phyloP scores from a whole-genome alignment of 30 jellyfish, hydroid and myxozoan species.

The Aurelia sp. region DNA sequence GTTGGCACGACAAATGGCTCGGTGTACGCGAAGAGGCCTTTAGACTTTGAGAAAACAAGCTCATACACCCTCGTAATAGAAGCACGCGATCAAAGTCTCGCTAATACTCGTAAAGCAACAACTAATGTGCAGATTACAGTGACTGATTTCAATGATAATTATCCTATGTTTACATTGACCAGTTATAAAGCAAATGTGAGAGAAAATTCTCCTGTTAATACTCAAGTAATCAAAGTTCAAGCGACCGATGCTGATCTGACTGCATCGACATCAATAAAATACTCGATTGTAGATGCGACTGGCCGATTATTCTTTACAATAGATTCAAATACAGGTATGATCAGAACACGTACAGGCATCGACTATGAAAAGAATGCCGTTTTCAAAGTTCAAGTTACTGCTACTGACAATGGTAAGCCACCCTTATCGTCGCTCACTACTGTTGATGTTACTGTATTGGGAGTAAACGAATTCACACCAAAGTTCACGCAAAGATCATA shows the following conservation, averaged over 20 bases:
- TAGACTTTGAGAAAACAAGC: slow-evolving; percentile 66
- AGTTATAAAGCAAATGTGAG: slow-evolving; percentile 44
- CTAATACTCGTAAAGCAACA: slow-evolving; percentile 22
- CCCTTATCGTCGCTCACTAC: slow-evolving; percentile 12
- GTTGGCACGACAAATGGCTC: slow-evolving; percentile 55
- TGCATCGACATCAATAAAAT: slow-evolving; percentile 14
- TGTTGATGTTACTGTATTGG: slow-evolving; percentile 65
- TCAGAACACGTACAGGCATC: slow-evolving; percentile 53
- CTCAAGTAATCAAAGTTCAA: slow-evolving; percentile 30
- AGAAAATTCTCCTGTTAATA: slow-evolving; percentile 58
- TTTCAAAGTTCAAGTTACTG: slow-evolving; percentile 62
- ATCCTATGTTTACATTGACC: slow-evolving; percentile 43
- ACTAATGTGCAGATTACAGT: slow-evolving; percentile 36
- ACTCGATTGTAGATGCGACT: slow-evolving; percentile 17
- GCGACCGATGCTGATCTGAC: slow-evolving; percentile 69
- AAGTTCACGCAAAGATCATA: slow-evolving; percentile 53
- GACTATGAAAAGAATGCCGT: slow-evolving; percentile 72
- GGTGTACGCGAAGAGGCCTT: slow-evolving; percentile 6
- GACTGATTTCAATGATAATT: slow-evolving; percentile 76
- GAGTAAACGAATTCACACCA: slow-evolving; percentile 88
- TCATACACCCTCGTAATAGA: slow-evolving; percentile 28
- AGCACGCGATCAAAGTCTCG: slow-evolving; percentile 57
- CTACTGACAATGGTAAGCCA: slow-evolving; percentile 81
- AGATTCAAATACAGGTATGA: slow-evolving; percentile 50
- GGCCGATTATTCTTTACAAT: slow-evolving; percentile 50